Evolutionary conservation across 2,888 invertebrate genomes (phyloP).

Genomic region (Ramazzottius varieornatus): DNA sequence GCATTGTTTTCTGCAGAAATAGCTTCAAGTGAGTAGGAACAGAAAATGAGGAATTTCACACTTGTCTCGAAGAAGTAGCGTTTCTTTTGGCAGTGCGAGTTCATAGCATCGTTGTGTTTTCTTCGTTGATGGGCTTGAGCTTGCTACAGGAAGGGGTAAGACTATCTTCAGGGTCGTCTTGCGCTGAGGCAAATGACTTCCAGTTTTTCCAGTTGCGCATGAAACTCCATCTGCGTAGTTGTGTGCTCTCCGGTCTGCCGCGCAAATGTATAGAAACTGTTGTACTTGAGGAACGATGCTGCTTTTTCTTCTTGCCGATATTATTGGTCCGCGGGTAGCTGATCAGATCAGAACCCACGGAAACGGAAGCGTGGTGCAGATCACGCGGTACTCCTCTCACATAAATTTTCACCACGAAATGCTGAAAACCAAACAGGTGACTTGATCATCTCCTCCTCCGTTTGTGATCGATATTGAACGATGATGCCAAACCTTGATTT

Average conservation of each 20-base stretch:
- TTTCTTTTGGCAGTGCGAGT: too few species aligned
- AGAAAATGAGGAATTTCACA: too few species aligned
- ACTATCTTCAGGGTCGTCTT: too few species aligned
- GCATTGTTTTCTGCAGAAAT: too few species aligned
- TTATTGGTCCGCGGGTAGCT: background rate
- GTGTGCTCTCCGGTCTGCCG: background rate
- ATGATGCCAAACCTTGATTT: background rate
- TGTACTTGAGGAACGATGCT: background rate
- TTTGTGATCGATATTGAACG: background rate
- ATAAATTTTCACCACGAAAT: background rate
- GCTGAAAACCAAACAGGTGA: background rate
- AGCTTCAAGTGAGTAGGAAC: too few species aligned
- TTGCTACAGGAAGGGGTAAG: too few species aligned
- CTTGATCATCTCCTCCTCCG: background rate
- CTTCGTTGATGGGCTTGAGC: constrained; percentile 3
- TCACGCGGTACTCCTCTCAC: background rate
- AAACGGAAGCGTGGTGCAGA: background rate
- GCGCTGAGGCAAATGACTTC: too few species aligned
- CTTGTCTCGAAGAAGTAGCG: too few species aligned
- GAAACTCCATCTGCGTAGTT: background rate
- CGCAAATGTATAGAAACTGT: background rate
- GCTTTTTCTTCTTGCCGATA: background rate
- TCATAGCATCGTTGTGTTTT: background rate
- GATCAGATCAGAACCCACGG: background rate
- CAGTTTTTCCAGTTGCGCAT: background rate